Evolutionary conservation across 2,113 vertebrate species (phyloP).

Genomic region (Cheirogaleus medius): DNA sequence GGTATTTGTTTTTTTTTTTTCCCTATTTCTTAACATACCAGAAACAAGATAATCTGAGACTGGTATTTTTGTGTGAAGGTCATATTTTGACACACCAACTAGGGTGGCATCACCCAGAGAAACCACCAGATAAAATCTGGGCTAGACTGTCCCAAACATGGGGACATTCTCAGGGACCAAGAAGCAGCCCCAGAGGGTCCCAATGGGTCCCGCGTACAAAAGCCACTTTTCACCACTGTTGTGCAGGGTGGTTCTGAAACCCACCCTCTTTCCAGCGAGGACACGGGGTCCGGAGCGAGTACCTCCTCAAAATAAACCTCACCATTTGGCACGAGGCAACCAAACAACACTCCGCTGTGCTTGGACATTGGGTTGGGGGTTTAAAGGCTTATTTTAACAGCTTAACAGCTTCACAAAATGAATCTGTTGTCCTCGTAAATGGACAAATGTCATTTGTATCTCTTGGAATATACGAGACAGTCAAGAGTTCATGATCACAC

Average conservation of each 20-base stretch:
- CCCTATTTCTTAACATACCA: not conserved
- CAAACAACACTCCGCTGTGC: not conserved
- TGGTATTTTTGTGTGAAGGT: not conserved
- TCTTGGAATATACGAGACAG: not conserved
- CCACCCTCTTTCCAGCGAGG: no score
- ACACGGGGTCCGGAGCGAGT: not conserved
- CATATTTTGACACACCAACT: not conserved
- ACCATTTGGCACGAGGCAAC: not conserved
- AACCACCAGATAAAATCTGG: not conserved
- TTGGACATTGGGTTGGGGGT: not conserved
- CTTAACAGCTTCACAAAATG: not conserved
- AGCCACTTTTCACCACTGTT: not conserved
- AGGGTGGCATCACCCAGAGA: not conserved
- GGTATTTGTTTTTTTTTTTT: not conserved
- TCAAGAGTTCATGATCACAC: conserved; percentile 34
- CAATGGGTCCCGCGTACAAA: no score
- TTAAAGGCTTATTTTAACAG: not conserved
- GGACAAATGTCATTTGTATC: not conserved
- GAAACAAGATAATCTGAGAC: not conserved
- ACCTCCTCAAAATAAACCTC: not conserved
- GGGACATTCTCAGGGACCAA: not conserved
- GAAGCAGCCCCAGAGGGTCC: not conserved
- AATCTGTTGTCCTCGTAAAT: not conserved
- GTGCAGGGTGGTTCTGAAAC: not conserved
- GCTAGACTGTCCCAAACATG: not conserved